A percentile compares a stretch with the other conserved stretches of the same genome.
phyloP scores from a whole-genome alignment of 2,888 invertebrate species.

The Sinodicranocentrus sp. region DNA sequence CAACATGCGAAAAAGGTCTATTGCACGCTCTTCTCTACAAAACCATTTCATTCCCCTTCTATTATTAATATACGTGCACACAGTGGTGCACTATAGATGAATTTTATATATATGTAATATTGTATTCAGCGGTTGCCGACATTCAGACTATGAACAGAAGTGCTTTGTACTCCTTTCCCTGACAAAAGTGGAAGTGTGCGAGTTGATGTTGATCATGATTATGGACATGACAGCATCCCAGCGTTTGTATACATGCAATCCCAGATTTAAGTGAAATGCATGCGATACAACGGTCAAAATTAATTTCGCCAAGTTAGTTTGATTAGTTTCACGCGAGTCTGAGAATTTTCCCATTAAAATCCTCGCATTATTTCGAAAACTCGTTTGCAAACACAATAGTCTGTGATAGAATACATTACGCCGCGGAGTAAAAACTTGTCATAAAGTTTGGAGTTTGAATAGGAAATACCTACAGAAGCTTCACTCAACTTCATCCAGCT shows the following conservation, averaged over 20 bases:
- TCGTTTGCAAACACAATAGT: too few species aligned
- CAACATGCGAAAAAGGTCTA: too few species aligned
- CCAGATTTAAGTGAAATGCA: background rate
- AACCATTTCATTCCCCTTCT: too few species aligned
- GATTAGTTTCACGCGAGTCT: conserved; percentile 21
- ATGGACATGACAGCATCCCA: background rate
- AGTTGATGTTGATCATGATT: conserved; percentile 11
- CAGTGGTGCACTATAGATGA: background rate
- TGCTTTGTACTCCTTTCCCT: background rate
- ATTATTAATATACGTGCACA: too few species aligned
- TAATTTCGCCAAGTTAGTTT: conserved; percentile 35
- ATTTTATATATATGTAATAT: background rate
- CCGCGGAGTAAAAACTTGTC: too few species aligned
- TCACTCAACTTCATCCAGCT: too few species aligned
- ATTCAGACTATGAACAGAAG: background rate
- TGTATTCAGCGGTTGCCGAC: too few species aligned
- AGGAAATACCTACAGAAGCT: too few species aligned
- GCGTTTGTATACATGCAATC: background rate
- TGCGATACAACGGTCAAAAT: background rate
- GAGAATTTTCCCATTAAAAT: conserved; percentile 6
- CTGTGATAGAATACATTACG: too few species aligned
- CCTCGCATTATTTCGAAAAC: too few species aligned
- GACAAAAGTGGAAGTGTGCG: background rate
- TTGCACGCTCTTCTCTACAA: too few species aligned
- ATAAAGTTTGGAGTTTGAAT: too few species aligned